Conservation (phyloP, 2,888 invertebrate species). For the Lymantria monacha region DNA sequence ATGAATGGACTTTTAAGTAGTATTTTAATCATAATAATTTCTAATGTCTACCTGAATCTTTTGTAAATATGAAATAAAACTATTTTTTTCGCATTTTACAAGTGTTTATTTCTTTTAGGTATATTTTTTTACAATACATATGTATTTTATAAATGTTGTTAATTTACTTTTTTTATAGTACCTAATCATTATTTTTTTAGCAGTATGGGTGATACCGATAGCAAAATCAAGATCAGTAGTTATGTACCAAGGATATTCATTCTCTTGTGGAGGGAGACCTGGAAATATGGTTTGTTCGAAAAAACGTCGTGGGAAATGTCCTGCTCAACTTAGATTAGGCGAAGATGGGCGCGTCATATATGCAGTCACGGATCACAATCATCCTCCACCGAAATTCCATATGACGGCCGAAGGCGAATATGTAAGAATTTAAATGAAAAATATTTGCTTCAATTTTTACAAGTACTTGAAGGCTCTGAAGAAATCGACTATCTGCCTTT, state of each 20-base stretch:
- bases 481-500: no score
- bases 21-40: no score
- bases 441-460: no score
- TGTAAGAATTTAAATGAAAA: conserved; percentile 3
- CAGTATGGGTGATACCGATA: conserved; percentile 7
- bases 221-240: not conserved
- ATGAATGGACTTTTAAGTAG: no score
- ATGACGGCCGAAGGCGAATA: conserved; percentile 4
- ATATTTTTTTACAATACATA: no score
- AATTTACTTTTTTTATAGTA: not conserved
- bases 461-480: no score
- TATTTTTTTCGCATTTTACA: no score
- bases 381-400: conserved; percentile 18
- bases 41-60: no score
- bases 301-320: conserved; percentile 20
- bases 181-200: not conserved
- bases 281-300: conserved; percentile 19
- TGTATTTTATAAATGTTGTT: no score
- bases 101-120: no score
- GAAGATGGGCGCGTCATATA: conserved; percentile 9
- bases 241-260: conserved; percentile 24
- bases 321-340: conserved; percentile 15
- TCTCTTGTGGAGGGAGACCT: conserved; percentile 5
- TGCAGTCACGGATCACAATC: conserved; percentile 18
- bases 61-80: no score